These are phyloP conservation scores for Polydrusus cervinus DNA, from an alignment of 2,888 invertebrate species.

Conservation along the genomic window DNA sequence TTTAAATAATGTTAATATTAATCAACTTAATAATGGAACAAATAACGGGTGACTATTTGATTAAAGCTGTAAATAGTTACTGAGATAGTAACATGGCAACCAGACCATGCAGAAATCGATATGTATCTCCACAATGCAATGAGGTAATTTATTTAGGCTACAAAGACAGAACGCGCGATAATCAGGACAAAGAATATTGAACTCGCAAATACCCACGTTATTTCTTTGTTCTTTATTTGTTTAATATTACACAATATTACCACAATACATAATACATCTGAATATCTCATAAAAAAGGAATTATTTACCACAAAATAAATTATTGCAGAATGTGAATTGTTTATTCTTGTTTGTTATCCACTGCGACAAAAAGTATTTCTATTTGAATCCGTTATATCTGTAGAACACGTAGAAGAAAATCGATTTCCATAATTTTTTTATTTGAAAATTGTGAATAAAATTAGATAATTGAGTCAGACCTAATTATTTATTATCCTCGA, in stretches of 20 bases:
- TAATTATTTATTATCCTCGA: too few relatives aligned
- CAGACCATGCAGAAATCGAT: slow-evolving; percentile 7
- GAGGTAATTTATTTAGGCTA: slow-evolving; percentile 13
- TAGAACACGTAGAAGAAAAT: background rate
- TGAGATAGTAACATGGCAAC: slow-evolving; percentile 1
- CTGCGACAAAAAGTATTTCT: background rate
- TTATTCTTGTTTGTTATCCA: background rate
- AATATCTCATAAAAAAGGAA: background rate
- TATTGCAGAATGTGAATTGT: background rate
- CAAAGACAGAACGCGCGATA: slow-evolving; percentile 9
- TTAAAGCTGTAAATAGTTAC: slow-evolving; percentile 1
- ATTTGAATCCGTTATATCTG: background rate
- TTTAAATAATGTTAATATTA: too few relatives aligned
- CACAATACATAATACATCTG: background rate
- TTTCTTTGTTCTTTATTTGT: slow-evolving; percentile 10
- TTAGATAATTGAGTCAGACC: too few relatives aligned
- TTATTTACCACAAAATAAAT: background rate
- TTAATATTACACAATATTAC: slow-evolving; percentile 13
- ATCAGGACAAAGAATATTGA: slow-evolving; percentile 14
- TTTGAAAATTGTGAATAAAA: too few relatives aligned
- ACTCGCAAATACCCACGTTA: background rate
- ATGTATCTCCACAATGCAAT: background rate
- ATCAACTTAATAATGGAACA: too few relatives aligned
- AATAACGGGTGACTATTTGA: too few relatives aligned
- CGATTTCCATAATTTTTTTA: too few relatives aligned